Evolutionary conservation across 2,113 vertebrate species (phyloP).

Genomic region (Camelus dromedarius): DNA sequence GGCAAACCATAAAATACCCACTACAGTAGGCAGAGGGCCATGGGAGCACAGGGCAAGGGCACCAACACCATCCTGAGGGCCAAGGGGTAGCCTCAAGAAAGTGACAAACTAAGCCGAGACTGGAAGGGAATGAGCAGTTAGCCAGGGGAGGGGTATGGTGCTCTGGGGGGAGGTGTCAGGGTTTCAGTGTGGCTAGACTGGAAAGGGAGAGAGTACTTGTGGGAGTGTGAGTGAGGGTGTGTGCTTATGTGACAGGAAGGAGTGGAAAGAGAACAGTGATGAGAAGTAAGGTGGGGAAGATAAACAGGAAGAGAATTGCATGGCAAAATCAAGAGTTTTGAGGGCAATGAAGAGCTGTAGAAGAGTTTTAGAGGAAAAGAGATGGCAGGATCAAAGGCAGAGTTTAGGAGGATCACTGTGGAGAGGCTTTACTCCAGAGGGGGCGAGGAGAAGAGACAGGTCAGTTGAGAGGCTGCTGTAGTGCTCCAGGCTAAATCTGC

Average conservation of each 20-base stretch:
- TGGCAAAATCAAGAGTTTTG: neutral
- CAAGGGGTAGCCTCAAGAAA: neutral
- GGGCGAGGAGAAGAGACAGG: neutral
- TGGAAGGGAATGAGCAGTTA: neutral
- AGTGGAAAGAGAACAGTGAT: neutral
- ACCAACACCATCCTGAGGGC: neutral
- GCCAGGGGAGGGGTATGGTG: neutral
- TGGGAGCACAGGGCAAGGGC: neutral
- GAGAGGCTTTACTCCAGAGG: neutral
- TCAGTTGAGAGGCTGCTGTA: neutral
- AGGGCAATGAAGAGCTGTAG: neutral
- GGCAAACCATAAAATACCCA: neutral
- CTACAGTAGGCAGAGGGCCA: neutral
- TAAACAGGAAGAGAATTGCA: neutral
- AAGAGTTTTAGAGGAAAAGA: neutral
- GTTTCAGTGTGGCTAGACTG: neutral
- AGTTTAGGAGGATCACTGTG: neutral
- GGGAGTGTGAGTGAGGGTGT: neutral
- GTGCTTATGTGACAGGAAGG: fast-evolving
- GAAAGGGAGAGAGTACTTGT: neutral
- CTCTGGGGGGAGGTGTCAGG: neutral
- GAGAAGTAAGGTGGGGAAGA: neutral
- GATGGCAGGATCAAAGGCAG: neutral
- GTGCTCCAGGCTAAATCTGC: neutral
- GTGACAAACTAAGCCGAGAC: neutral